These are phyloP conservation scores for Catharus bicknelli DNA, from an alignment of 2,113 vertebrate species.

Conservation along the genomic window DNA sequence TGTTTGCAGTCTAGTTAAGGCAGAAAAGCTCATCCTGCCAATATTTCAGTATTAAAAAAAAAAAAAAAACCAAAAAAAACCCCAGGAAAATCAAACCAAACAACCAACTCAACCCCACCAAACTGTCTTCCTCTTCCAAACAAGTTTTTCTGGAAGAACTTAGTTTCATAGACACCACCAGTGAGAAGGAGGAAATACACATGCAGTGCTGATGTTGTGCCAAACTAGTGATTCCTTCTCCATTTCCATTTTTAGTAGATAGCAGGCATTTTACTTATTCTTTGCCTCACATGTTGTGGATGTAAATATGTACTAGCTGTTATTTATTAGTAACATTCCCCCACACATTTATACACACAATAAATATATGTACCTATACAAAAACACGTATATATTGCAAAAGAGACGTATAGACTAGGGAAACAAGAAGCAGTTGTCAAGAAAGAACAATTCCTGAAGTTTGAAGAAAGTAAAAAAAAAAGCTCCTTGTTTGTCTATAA, in stretches of 20 bases:
- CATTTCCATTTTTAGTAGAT: not conserved
- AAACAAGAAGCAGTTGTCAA: not conserved
- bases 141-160: not conserved
- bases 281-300: not conserved
- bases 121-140: not conserved
- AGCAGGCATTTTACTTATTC: not conserved
- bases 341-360: not conserved
- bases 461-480: not conserved
- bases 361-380: not conserved
- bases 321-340: not conserved
- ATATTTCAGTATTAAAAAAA: not conserved
- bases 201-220: not conserved
- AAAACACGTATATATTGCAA: not conserved
- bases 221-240: not conserved
- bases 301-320: not conserved
- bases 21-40: not conserved
- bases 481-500: not conserved
- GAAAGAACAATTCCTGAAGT: not conserved
- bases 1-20: not conserved
- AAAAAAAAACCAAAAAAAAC: not conserved
- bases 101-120: not conserved
- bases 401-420: not conserved
- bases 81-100: not conserved
- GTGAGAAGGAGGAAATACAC: not conserved
- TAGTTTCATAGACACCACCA: not conserved